Evolutionary conservation across 92 coral and sea anemone species (phyloP).

Genomic region (Zoanthus sociatus): DNA sequence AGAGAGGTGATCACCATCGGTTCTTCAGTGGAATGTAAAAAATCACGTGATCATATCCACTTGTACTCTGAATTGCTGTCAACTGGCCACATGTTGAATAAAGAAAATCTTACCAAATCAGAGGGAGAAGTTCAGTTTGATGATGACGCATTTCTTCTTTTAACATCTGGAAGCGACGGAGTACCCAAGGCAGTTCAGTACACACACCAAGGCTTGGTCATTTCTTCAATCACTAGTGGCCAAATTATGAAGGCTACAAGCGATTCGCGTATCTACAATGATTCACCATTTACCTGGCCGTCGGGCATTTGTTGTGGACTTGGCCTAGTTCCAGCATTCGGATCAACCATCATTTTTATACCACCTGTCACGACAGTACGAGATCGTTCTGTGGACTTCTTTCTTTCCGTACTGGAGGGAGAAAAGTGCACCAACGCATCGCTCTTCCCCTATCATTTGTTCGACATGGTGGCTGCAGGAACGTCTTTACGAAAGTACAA

Average conservation of each 20-base stretch:
- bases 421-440: conserved; percentile 64
- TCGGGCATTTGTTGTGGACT: conserved; percentile 49
- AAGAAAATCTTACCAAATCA: background rate
- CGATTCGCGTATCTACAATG: conserved; percentile 41
- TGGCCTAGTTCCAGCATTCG: conserved; percentile 37
- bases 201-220: conserved; percentile 53
- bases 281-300: conserved; percentile 60
- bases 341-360: conserved; percentile 54
- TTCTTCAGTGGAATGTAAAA: conserved; percentile 4
- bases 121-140: conserved; percentile 40
- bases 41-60: conserved; percentile 16
- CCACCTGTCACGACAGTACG: conserved; percentile 57
- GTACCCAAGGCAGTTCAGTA: conserved; percentile 55
- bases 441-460: conserved; percentile 45
- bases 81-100: background rate
- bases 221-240: conserved; percentile 44
- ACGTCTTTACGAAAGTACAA: background rate
- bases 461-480: conserved; percentile 44
- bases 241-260: conserved; percentile 33
- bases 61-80: conserved; percentile 9
- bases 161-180: conserved; percentile 61
- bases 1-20: conserved; percentile 22
- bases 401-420: conserved; percentile 44
- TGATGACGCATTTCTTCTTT: conserved; percentile 17
- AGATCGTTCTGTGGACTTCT: conserved; percentile 43